phyloP scores from a whole-genome alignment of 2,113 vertebrate species.

The Turnix velox region DNA sequence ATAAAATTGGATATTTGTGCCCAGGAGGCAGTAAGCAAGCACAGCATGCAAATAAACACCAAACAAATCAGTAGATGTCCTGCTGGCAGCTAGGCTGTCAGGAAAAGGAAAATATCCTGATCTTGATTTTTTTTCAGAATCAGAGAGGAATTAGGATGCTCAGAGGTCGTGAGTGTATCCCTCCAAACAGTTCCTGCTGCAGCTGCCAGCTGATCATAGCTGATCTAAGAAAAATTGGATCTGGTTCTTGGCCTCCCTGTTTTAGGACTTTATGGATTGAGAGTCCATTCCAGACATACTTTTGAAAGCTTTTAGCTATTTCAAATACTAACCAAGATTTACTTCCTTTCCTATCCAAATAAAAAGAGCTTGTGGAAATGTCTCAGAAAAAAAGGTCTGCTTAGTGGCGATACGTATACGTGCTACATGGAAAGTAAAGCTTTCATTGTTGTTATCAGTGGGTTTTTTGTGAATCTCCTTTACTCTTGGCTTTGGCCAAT shows the following conservation, averaged over 20 bases:
- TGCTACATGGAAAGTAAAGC: background rate
- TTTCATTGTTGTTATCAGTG: background rate
- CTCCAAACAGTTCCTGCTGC: background rate
- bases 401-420: rapidly evolving
- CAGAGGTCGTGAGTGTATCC: background rate
- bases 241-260: background rate
- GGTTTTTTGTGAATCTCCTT: background rate
- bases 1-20: background rate
- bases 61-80: background rate
- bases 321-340: background rate
- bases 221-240: background rate
- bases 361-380: background rate
- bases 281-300: background rate
- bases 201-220: background rate
- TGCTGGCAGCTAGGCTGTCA: background rate
- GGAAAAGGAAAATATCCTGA: background rate
- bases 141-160: background rate
- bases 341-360: background rate
- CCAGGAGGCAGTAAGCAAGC: background rate
- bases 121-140: background rate
- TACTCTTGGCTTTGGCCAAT: background rate
- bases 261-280: background rate
- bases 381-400: background rate
- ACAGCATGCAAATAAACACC: conserved; percentile 5
- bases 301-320: background rate